phyloP scores from a whole-genome alignment of 2,797 vertebrate species.

The Squalus acanthias region DNA sequence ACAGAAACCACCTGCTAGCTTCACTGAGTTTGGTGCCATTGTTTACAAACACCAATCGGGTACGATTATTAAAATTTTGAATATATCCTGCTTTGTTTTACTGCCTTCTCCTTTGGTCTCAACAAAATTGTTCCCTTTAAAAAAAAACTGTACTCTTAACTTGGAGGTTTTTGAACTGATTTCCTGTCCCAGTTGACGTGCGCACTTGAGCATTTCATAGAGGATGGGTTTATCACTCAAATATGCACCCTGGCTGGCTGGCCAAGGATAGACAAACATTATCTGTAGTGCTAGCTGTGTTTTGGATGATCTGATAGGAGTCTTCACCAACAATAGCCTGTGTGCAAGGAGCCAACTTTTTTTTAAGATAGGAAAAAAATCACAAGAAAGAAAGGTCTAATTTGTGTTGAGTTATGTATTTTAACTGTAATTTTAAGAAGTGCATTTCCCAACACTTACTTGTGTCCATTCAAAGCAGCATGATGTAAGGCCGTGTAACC shows the following conservation, averaged over 20 bases:
- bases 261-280: not conserved
- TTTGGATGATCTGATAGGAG: not conserved
- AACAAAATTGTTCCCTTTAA: not conserved
- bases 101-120: not conserved
- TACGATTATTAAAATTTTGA: not conserved
- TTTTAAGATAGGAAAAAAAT: not conserved
- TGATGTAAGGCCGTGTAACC: slow-evolving; percentile 94
- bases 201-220: not conserved
- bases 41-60: not conserved
- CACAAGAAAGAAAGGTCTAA: not conserved
- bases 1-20: not conserved
- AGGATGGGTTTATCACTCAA: not conserved
- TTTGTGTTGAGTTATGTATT: not conserved
- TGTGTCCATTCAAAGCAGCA: slow-evolving; percentile 91
- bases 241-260: not conserved
- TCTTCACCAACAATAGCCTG: not conserved
- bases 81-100: not conserved
- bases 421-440: not conserved
- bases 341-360: not conserved
- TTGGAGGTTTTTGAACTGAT: not conserved
- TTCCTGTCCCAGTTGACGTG: not conserved
- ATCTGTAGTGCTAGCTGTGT: not conserved
- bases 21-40: not conserved
- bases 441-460: slow-evolving; percentile 59
- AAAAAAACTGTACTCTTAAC: not conserved